phyloP scores from a whole-genome alignment of 2,113 vertebrate genomes.

The Prinia subflava region DNA sequence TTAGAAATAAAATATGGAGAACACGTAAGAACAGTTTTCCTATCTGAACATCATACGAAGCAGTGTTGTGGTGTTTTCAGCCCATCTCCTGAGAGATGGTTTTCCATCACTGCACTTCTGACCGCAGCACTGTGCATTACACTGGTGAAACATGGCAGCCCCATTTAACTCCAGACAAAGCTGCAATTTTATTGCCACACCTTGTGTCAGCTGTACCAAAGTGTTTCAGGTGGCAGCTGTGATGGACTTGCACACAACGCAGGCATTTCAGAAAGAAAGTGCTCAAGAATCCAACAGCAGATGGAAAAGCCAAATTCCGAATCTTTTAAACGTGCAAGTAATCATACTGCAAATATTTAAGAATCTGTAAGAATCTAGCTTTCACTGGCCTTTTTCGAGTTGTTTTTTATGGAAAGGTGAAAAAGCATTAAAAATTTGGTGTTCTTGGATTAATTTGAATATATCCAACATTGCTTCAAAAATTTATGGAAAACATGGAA shows the following conservation, averaged over 20 bases:
- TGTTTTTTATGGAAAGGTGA: neutral
- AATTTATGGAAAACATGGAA: neutral
- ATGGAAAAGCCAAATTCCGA: neutral
- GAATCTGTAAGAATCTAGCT: neutral
- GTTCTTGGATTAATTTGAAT: neutral
- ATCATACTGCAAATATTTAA: neutral
- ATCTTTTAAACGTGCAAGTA: neutral
- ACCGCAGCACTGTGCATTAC: neutral
- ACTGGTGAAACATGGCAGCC: neutral
- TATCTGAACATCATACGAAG: neutral
- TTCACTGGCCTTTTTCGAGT: neutral
- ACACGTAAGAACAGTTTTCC: neutral
- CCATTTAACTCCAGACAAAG: neutral
- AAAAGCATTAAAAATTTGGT: neutral
- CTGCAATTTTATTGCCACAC: neutral
- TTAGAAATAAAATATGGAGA: neutral
- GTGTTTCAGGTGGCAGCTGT: neutral
- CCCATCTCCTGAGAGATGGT: neutral
- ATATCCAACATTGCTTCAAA: neutral
- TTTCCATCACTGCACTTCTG: neutral
- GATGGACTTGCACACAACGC: neutral
- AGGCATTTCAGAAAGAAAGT: neutral
- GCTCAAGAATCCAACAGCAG: neutral
- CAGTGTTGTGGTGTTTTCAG: neutral
- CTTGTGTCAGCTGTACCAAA: fast-evolving